Base-by-base conservation (phyloP, 2,113 vertebrate species). In the Lontra canadensis region DNA sequence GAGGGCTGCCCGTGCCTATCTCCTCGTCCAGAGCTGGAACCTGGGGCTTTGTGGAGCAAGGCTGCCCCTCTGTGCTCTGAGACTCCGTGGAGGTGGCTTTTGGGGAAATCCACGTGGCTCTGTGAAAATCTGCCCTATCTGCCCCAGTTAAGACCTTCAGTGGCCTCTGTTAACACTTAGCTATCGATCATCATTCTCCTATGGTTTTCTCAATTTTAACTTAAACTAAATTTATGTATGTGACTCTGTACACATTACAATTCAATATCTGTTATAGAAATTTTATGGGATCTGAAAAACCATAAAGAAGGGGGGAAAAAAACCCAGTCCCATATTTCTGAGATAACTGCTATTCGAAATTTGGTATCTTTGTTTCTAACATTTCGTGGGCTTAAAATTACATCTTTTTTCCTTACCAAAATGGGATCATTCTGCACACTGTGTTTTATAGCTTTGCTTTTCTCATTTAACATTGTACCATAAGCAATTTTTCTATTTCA, bases 21-120 rank as follows among this genome's bases (percentile, higher is more conserved):
- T 92, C 84, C 74, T 21, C 4, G 1, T 74, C 78, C 31, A 26
- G 47, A 88, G 82, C 73, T 95, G 96, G 34, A 90, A 96, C 57
- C 81, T 91, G 89, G 74, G 52, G 84, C 83, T 97, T 39, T 0
- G n/a, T 94, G 7, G 1, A 96, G 63, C 57, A 0, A 1, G 96
- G 85, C 94, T 96, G 78, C 88, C 97, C 87, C 34, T 95, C 85
- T 29, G 52, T 39, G 81, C 61, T 52, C 88, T 67, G 90, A 90
- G 74, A 61, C 49, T 31, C 34, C 15, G 31, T 0, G 18, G 39
- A 36, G 39, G 49, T 31, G 49, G 65, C 73, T 93, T 52, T 69
- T 14, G 61, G 71, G 84, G 84, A 92, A 92, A 90, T 9, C 55
- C 36, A 25, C 65, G 20, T n/a, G 15, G 21, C 34, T 14, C 91